Base-by-base conservation (phyloP, 2,113 vertebrate species). In the Telmatochromis sp. region DNA sequence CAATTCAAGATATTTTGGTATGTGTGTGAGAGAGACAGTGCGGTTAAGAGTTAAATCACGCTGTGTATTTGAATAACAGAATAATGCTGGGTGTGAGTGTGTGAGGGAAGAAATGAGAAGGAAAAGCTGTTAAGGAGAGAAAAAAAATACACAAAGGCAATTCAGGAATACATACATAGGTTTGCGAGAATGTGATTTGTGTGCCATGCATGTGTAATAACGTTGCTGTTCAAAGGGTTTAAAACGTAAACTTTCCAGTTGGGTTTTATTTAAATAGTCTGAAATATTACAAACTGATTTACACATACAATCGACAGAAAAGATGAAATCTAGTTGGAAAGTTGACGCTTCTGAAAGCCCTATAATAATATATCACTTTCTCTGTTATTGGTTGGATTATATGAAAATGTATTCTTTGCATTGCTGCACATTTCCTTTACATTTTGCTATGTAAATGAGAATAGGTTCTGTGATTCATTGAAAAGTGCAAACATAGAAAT, bases 1-100 rank as follows among this genome's bases (percentile, higher is more conserved):
- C 73, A 86, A 85, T 90, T 81, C 54, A 65, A 84, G 60, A 88
- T 92, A 89, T 92, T 81, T 88, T 58, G 28, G 85, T 79, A 6
- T 80, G 45, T 86, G 47, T 80, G n/a, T 80, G 51, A 19, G 54
- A 14, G 81, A 55, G 47, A 47, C 7, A 75, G 33, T 12, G 45
- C 26, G 26, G 54, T 68, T 83, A 47, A 57, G 23, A 47, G 84
- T 78, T 11, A 57, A 63, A 79, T 86, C 51, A 42, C 3, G 49
- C 53, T 75, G 86, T 87, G 51, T 91, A 51, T 57, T 87, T 89
- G 45, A 83, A 91, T 79, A 90, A 79, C 35, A 78, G 55, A 88
- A 84, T 89, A 82, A 86, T 81, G 45, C 42, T 79, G 68, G 53
- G 83, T 91, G 88, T 63, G 49, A 17, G 31, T 65, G 53, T 82